Conservation (phyloP, 2,888 invertebrate species). For the Papilio protenor region DNA sequence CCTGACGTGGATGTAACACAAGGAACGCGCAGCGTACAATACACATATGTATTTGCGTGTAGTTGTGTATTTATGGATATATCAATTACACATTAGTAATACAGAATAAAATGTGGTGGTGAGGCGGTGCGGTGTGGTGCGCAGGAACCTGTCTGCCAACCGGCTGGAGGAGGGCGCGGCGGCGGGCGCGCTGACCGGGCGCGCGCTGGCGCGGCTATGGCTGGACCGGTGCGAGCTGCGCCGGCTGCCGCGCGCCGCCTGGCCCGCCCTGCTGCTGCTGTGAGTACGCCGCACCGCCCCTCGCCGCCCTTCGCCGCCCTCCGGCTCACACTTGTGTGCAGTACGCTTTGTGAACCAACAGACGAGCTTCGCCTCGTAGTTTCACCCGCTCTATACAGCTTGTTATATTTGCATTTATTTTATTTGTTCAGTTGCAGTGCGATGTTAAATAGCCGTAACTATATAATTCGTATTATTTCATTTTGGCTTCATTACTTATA, state of each 20-base stretch:
- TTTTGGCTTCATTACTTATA: no score
- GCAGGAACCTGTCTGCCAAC: constrained; percentile 79
- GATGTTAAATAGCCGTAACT: no score
- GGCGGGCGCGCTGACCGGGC: constrained; percentile 86
- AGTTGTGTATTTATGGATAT: background rate
- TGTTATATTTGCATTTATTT: no score
- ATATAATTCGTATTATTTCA: no score
- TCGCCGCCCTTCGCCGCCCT: background rate
- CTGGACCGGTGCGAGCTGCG: constrained; percentile 85
- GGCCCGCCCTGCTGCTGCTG: constrained; percentile 84
- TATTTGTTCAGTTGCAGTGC: no score
- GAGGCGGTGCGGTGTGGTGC: no score
- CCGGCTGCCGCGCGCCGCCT: constrained; percentile 82
- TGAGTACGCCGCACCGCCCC: constrained; percentile 71
- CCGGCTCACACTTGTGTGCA: no score
- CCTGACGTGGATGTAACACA: background rate
- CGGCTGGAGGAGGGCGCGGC: constrained; percentile 86
- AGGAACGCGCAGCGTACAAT: background rate
- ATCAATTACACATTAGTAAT: background rate
- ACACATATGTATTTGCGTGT: background rate
- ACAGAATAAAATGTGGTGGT: no score
- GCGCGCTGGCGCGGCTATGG: constrained; percentile 86
- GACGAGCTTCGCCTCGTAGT: no score
- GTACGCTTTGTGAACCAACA: no score
- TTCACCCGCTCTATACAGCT: background rate